Evolutionary conservation across 2,797 vertebrate species (phyloP), one percentile per base, ranked within the genome.

Genomic region (Oreortyx pictus): DNA sequence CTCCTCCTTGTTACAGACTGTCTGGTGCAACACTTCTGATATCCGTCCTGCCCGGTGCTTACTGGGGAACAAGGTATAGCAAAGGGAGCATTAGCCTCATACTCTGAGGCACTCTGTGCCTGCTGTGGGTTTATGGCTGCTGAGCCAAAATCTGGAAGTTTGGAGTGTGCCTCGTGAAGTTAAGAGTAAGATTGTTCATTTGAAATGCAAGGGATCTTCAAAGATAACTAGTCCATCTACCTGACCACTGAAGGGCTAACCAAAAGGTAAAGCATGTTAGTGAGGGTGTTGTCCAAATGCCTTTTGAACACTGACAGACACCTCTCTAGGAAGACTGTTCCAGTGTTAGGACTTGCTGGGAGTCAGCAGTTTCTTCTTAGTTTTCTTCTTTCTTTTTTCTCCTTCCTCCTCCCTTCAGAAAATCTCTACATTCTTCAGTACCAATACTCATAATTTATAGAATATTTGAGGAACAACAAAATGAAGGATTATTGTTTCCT

Each of bases 101-200:
- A 20, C 7, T 2, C 6, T 70, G 67, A 41, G 23, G 13, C 5
- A 77, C 18, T 8, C 19, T 0, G 0, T 60, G 11, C 9, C 0
- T 54, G 33, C 57, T 46, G 43, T 44, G 24, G 43, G 23, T 57
- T 22, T 44, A 7, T 4, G 7, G 22, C 64, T 25, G 31, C 22
- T 17, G 16, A n/a, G 16, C 31, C 44, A n/a, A 33, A 33, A 46
- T 46, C n/a, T 8, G 15, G 31, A 33, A 46, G 16, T 25, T 22
- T 31, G 22, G 16, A 12, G 22, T 24, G 12, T 41, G 39, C 12
- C 18, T 18, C 13, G 20, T 43, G 18, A 64, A 31, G 13, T 9
- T 64, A 29, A 29, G 18, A 64, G 9, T 43, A 43, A 9, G 29
- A 31, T 20, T 14, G 27, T 64, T 64, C 39, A 43, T 29, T 22